Percentiles rank a stretch among this genome's conserved stretches.
These are phyloP conservation scores for Sebastes miniatus DNA, from an alignment of 2,797 vertebrate genomes.

Conservation along the genomic window DNA sequence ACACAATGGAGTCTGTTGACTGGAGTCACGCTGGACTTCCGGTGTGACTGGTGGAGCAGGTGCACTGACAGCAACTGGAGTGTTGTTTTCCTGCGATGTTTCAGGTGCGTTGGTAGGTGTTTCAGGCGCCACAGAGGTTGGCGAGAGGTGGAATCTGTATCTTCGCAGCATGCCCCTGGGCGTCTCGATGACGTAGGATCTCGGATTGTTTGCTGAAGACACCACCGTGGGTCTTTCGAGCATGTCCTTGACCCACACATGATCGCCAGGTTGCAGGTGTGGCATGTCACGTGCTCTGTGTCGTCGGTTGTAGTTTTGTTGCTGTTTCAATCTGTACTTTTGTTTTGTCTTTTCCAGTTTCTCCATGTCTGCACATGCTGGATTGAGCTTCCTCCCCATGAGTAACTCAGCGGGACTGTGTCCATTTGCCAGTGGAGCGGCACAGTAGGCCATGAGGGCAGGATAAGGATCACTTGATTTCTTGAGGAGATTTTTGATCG, in stretches of 20 bases:
- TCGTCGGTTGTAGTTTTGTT: neutral
- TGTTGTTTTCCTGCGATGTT: neutral
- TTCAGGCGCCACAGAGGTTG: neutral
- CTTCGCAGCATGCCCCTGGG: neutral
- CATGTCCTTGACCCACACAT: neutral
- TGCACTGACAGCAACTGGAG: neutral
- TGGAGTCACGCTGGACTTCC: neutral
- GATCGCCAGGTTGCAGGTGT: neutral
- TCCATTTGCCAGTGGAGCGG: neutral
- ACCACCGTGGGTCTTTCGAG: neutral
- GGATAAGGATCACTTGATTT: neutral
- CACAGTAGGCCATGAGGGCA: neutral
- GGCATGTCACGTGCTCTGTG: neutral
- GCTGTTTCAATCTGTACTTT: neutral
- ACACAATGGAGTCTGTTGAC: neutral
- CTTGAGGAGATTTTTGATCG: neutral
- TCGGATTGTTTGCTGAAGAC: neutral
- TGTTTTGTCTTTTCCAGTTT: neutral
- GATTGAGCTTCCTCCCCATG: neutral
- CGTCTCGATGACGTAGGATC: neutral
- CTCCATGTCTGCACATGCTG: neutral
- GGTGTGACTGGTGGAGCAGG: neutral
- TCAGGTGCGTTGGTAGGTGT: too few species aligned
- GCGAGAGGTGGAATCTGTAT: neutral
- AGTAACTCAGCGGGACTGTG: neutral